Evolutionary conservation across 2,888 invertebrate genomes (phyloP).

Genomic region (Eristalis pertinax): DNA sequence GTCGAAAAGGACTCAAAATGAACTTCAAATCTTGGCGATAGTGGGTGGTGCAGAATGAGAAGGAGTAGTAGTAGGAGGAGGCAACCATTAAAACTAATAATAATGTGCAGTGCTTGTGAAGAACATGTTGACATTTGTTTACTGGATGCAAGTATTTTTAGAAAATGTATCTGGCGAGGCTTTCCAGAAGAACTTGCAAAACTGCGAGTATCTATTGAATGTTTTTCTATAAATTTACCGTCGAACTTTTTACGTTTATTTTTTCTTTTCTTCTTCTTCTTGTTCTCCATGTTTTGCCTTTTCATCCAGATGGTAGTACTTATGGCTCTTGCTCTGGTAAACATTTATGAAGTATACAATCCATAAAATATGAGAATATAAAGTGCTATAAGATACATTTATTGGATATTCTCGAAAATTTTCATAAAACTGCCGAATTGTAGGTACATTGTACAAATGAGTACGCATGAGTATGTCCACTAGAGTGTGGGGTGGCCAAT

Average conservation of each 20-base stretch:
- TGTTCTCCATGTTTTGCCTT: background rate
- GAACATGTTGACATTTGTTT: constrained; percentile 29
- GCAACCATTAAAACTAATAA: constrained; percentile 7
- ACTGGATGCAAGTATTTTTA: constrained; percentile 21
- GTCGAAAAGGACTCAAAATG: background rate
- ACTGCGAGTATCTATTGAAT: constrained; percentile 1
- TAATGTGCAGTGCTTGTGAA: constrained; percentile 22
- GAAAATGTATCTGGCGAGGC: background rate
- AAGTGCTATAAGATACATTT: background rate
- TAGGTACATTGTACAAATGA: background rate
- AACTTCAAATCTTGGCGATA: background rate
- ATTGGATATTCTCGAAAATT: background rate
- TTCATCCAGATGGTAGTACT: constrained; percentile 15
- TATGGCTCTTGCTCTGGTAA: background rate
- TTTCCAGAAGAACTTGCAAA: background rate
- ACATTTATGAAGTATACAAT: constrained; percentile 24
- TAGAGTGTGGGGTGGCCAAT: too few relatives aligned
- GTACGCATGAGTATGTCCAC: background rate
- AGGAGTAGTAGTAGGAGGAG: background rate
- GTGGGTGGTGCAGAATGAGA: background rate
- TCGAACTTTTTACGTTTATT: background rate
- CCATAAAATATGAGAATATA: constrained; percentile 20
- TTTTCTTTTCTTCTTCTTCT: background rate
- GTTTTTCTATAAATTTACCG: constrained; percentile 20
- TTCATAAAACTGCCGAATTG: background rate